Conservation (phyloP, 2,113 vertebrate species). For the Pantherophis guttatus region DNA sequence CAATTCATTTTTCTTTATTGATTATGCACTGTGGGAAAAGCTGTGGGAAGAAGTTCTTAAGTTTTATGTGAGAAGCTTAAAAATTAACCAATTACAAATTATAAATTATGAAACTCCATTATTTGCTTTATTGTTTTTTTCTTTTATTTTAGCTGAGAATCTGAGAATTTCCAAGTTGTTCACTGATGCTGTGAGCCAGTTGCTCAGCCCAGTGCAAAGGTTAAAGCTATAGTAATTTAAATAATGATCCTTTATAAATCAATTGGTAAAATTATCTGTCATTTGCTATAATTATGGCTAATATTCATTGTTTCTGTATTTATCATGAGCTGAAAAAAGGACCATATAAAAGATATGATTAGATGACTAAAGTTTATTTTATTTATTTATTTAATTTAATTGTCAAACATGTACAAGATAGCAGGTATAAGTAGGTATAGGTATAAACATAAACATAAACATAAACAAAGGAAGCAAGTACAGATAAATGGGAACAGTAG, state of each 20-base stretch:
- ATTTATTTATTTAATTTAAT: too few relatives aligned
- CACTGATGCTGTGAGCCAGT: not conserved
- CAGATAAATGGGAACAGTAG: too few relatives aligned
- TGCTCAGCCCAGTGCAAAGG: not conserved
- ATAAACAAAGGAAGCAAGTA: too few relatives aligned
- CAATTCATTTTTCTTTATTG: slow-evolving; percentile 53
- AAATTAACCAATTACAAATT: slow-evolving; percentile 38
- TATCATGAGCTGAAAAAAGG: not conserved
- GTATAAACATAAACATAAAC: too few relatives aligned
- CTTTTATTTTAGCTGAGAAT: not conserved
- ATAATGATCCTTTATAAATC: not conserved
- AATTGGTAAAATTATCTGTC: not conserved
- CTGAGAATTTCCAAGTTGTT: not conserved
- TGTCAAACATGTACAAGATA: too few relatives aligned
- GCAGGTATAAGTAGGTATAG: too few relatives aligned
- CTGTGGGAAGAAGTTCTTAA: slow-evolving; percentile 17
- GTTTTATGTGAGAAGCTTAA: slow-evolving; percentile 19
- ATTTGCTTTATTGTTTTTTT: slow-evolving; percentile 5
- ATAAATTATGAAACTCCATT: slow-evolving; percentile 16
- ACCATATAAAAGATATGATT: not conserved
- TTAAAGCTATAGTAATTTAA: not conserved
- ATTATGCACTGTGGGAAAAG: slow-evolving; percentile 2
- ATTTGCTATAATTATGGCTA: not conserved
- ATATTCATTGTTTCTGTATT: not conserved
- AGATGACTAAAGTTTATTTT: not conserved